Base-by-base conservation (phyloP, 92 coral and sea anemone genomes). In the Muricea muricata region DNA sequence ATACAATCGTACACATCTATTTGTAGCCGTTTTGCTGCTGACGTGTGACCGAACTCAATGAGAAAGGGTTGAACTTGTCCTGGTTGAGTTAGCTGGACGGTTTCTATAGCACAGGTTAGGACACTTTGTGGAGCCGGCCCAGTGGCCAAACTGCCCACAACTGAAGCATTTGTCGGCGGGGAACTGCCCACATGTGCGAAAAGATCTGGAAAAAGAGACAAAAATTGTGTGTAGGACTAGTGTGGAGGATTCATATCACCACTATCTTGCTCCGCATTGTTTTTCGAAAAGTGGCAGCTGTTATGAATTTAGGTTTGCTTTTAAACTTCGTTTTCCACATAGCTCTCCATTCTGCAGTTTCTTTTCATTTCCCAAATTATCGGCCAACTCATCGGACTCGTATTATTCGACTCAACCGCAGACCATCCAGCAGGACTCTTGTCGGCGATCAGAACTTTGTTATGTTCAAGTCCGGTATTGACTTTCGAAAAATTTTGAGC, bases 131-230 rank as follows among this genome's bases (percentile, higher is more conserved):
- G 70, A 63, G 18, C 21, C 11, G 21, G 70, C 70, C 70, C 70
- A 63, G n/a, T 63, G 70, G 5, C 40, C 70, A 13, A 18, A 7
- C 21, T 26, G 37, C 1, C 70, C 70, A 63, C 70, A 63, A 26
- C 40, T 63, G 70, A 63, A 63, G 35, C 70, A 63, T 0, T 63
- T 63, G 70, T 63, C 70, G 70, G 70, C 15, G 28, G 70, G 15
- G 35, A 40, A 2, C 23, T n/a, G n/a, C n/a, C n/a, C n/a, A n/a
- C n/a, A n/a, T n/a, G n/a, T n/a, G n/a, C n/a, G n/a, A n/a, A n/a
- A n/a, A n/a, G n/a, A n/a, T n/a, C n/a, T n/a, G n/a, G n/a, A n/a
- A n/a, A n/a, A n/a, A n/a, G n/a, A n/a, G n/a, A n/a, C n/a, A n/a
- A n/a, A n/a, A n/a, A n/a, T n/a, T n/a, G n/a, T n/a, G n/a, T n/a